Evolutionary conservation across 30 jellyfish, hydroid and myxozoan species (phyloP).

Genomic region (Hydra vulgaris): DNA sequence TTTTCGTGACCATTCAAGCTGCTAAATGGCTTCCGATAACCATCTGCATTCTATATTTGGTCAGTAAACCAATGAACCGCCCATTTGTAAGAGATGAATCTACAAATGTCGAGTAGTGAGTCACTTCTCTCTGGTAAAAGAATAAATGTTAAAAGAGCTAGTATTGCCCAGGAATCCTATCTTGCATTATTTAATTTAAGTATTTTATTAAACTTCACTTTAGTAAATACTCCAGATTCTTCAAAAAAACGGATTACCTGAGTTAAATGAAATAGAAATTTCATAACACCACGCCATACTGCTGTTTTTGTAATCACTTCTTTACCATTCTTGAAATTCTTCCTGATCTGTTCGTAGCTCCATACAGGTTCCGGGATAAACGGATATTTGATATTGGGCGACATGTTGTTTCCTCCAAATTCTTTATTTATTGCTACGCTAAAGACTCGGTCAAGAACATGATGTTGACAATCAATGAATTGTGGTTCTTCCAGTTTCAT

Average conservation of each 20-base stretch:
- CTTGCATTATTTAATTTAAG: neutral
- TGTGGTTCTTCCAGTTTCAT: slow-evolving; percentile 24
- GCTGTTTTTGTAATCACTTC: neutral
- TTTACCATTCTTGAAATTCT: neutral
- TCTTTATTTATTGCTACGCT: neutral
- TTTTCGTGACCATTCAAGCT: neutral
- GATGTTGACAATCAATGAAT: neutral
- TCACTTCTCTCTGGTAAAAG: neutral
- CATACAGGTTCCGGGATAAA: neutral
- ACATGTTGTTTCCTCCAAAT: neutral
- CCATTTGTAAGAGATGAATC: neutral
- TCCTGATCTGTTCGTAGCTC: neutral
- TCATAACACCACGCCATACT: neutral
- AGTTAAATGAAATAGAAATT: neutral
- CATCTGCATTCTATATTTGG: neutral
- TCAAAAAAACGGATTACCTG: neutral
- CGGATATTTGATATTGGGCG: neutral
- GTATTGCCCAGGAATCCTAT: neutral
- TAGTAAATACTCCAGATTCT: neutral
- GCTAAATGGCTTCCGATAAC: neutral
- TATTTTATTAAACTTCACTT: neutral
- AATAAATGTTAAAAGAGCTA: neutral
- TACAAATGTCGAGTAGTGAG: neutral
- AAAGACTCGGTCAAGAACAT: neutral
- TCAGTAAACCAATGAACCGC: neutral